These are phyloP conservation scores for Ramazzottius varieornatus DNA, from an alignment of 2,888 invertebrate species.

Conservation along the genomic window DNA sequence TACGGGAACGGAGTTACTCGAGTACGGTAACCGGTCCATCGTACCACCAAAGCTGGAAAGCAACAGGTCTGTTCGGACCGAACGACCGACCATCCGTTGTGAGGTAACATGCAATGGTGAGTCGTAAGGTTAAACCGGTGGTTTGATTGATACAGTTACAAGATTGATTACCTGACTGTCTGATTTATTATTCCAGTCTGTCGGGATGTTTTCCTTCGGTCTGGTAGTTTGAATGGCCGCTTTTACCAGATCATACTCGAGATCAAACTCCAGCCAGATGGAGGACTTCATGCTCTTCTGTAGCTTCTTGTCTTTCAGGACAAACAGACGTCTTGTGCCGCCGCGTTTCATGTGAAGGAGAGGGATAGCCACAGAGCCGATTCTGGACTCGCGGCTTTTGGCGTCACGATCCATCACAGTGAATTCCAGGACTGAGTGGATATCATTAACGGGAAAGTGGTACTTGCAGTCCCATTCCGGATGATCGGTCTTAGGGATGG, in stretches of 20 bases:
- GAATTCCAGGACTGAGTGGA: neutral
- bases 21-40: too few species aligned
- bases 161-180: neutral
- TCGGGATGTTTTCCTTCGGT: neutral
- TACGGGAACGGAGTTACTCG: too few species aligned
- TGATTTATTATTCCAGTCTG: neutral
- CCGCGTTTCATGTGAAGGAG: neutral
- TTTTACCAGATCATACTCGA: neutral
- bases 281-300: neutral
- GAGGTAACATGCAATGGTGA: neutral
- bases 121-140: neutral
- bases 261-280: neutral
- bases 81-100: neutral
- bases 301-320: neutral
- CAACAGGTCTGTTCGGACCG: neutral
- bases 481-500: neutral
- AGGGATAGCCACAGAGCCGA: neutral
- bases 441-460: neutral
- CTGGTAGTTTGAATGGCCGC: neutral
- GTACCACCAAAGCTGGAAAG: neutral
- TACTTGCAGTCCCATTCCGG: neutral
- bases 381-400: neutral
- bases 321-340: neutral
- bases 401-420: neutral
- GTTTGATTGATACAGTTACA: neutral